These are phyloP conservation scores for Amazona guildingii DNA, from an alignment of 2,113 vertebrate genomes.

Conservation along the genomic window DNA sequence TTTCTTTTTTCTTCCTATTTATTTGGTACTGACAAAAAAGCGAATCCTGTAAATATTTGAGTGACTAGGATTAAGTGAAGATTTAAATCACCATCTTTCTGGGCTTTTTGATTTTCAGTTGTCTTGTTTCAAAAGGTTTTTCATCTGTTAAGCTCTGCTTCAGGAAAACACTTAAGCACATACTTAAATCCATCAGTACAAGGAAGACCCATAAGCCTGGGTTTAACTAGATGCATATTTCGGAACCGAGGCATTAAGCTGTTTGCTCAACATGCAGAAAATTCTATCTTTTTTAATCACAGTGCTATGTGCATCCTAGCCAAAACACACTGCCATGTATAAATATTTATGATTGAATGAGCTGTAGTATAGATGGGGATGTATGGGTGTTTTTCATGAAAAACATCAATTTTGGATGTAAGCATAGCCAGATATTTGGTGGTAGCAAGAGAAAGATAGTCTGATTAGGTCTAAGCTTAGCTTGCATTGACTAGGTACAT, in stretches of 20 bases:
- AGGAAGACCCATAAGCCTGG: conserved; percentile 23
- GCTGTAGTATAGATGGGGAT: background rate
- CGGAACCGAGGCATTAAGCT: conserved; percentile 24
- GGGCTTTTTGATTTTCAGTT: background rate
- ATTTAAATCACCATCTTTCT: conserved; percentile 7
- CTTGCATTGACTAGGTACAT: background rate
- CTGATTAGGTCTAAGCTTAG: background rate
- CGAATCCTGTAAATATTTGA: conserved; percentile 11
- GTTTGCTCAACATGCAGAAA: conserved; percentile 28
- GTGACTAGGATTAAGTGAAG: conserved; percentile 5
- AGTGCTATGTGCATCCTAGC: background rate
- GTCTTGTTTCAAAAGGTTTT: conserved; percentile 36
- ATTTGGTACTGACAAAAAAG: background rate
- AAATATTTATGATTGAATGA: background rate
- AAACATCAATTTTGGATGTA: background rate
- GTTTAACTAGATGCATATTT: conserved; percentile 36
- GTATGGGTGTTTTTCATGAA: background rate
- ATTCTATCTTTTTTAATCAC: conserved; percentile 4
- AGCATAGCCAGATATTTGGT: background rate
- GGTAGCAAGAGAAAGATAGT: background rate
- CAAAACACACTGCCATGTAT: background rate
- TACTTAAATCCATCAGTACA: conserved; percentile 11
- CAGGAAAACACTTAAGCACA: conserved; percentile 33
- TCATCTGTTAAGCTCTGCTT: conserved; percentile 32
- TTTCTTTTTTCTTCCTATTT: background rate